phyloP scores from a whole-genome alignment of 2,797 vertebrate genomes.

The Furcifer pardalis region DNA sequence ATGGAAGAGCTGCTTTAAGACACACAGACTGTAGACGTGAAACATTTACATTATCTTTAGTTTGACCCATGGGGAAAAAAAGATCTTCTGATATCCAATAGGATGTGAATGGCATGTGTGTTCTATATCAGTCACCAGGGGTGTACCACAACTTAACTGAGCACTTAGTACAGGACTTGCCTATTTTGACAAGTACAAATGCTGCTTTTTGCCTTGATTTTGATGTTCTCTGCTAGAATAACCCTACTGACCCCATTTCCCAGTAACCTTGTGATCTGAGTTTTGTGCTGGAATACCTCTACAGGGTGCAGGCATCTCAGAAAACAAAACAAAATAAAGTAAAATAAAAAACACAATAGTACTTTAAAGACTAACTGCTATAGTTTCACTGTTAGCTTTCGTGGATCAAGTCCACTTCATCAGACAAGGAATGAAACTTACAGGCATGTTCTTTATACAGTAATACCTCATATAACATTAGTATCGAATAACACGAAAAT shows the following conservation, averaged over 20 bases:
- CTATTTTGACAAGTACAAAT: constrained; percentile 12
- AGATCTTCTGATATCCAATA: too few relatives aligned
- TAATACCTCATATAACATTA: too few relatives aligned
- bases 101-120: not conserved
- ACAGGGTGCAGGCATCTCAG: too few relatives aligned
- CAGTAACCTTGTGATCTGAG: constrained; percentile 66
- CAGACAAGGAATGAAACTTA: too few relatives aligned
- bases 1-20: not conserved
- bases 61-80: not conserved
- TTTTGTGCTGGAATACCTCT: constrained; percentile 68
- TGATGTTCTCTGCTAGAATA: constrained; percentile 68
- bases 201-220: constrained; percentile 64
- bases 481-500: too few relatives aligned
- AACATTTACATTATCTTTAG: not conserved
- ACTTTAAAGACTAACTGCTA: too few relatives aligned
- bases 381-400: too few relatives aligned
- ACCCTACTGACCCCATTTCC: constrained; percentile 64
- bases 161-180: not conserved
- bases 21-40: not conserved
- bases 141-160: not conserved
- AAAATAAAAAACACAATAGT: too few relatives aligned
- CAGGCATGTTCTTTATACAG: too few relatives aligned
- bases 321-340: too few relatives aligned
- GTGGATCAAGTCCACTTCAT: too few relatives aligned
- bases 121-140: not conserved